These are phyloP conservation scores for Xerus inauris DNA, from an alignment of 2,113 vertebrate species.

Conservation along the genomic window DNA sequence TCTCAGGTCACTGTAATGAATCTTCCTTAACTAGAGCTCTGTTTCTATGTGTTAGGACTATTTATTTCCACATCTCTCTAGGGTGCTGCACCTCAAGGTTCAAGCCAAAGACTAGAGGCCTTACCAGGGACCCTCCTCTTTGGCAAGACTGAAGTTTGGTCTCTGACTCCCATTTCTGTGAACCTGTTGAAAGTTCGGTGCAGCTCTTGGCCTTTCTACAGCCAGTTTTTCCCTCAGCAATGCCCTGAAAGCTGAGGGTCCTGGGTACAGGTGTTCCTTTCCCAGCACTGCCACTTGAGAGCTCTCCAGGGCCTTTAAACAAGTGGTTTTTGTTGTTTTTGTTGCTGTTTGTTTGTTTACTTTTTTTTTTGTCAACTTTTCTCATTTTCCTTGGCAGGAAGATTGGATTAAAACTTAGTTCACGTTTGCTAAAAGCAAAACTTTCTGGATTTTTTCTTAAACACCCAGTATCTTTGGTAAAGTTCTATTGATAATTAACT, in stretches of 20 bases:
- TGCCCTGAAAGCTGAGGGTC: background rate
- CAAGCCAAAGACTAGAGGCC: background rate
- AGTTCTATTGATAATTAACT: background rate
- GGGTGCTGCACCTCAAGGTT: too few species aligned
- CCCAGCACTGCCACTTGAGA: too few species aligned
- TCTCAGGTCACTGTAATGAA: background rate
- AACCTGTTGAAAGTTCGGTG: background rate
- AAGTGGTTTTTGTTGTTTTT: background rate
- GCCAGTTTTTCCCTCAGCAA: too few species aligned
- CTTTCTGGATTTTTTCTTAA: background rate
- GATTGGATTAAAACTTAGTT: background rate
- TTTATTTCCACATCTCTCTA: background rate
- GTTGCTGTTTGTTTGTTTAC: too few species aligned
- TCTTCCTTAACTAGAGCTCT: background rate
- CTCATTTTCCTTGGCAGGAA: background rate
- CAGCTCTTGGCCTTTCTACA: background rate
- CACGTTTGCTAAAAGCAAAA: background rate
- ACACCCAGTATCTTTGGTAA: background rate
- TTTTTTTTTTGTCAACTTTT: background rate
- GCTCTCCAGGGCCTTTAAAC: background rate
- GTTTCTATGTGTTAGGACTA: background rate
- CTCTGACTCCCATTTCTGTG: background rate
- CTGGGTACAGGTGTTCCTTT: accelerated
- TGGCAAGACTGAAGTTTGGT: background rate
- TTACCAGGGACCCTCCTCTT: background rate